Conservation (phyloP, 2,113 vertebrate species). For the Myiozetetes cayanensis region DNA sequence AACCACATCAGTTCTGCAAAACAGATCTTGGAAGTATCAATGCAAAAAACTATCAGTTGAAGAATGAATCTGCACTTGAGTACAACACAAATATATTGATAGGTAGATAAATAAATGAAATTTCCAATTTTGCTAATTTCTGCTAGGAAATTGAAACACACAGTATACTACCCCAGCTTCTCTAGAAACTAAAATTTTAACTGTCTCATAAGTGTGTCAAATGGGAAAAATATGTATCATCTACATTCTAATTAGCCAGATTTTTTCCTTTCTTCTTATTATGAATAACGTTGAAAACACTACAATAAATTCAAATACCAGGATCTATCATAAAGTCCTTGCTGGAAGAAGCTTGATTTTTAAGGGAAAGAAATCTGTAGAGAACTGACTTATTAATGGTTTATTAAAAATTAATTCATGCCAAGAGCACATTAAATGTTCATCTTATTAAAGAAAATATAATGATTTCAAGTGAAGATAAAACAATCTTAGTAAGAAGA, state of each 20-base stretch:
- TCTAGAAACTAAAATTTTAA: neutral
- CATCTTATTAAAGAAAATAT: conserved; percentile 16
- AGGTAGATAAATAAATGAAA: neutral
- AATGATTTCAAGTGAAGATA: neutral
- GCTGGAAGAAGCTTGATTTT: neutral
- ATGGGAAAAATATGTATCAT: neutral
- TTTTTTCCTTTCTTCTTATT: neutral
- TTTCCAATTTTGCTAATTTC: neutral
- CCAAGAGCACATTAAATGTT: conserved; percentile 17
- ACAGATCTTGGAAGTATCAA: neutral
- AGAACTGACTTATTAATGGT: neutral
- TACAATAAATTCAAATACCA: neutral
- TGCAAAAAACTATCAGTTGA: neutral
- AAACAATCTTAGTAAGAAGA: neutral
- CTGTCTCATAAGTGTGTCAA: neutral
- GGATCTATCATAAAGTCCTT: neutral
- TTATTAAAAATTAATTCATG: conserved; percentile 45
- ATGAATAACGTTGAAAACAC: neutral
- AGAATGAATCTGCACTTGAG: neutral
- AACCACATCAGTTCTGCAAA: neutral
- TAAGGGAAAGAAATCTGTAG: neutral
- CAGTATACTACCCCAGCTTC: neutral
- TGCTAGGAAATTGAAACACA: neutral
- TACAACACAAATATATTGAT: neutral
- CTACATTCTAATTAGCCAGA: neutral